Evolutionary conservation across 1,140 invertebrate genomes (phyloP).

Genomic region (Magallana ariakensis): DNA sequence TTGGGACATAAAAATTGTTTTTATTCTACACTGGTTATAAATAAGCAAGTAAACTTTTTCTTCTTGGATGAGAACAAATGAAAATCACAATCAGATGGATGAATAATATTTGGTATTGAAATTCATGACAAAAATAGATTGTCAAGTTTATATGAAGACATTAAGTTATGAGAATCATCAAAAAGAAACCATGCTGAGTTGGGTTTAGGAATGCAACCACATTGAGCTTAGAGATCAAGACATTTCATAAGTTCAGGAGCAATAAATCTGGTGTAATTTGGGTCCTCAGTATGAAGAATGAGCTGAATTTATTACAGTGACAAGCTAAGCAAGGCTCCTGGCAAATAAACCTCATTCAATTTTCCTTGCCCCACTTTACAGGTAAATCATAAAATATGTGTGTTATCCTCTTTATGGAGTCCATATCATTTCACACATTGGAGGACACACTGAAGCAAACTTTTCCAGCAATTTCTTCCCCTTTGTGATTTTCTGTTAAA

Average conservation of each 20-base stretch:
- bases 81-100: too few relatives aligned
- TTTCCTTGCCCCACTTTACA: conserved; percentile 1
- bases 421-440: background rate
- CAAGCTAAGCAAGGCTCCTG: background rate
- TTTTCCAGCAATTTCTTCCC: background rate
- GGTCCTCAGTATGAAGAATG: background rate
- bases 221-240: background rate
- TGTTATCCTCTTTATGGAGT: background rate
- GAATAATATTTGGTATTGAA: too few relatives aligned
- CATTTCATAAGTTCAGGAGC: background rate
- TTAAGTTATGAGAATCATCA: too few relatives aligned
- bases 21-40: too few relatives aligned
- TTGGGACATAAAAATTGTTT: too few relatives aligned
- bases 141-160: too few relatives aligned
- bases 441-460: background rate
- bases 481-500: too few relatives aligned
- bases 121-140: too few relatives aligned
- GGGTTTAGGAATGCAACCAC: too few relatives aligned
- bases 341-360: background rate
- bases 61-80: too few relatives aligned
- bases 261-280: background rate
- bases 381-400: background rate
- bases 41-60: too few relatives aligned
- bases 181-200: too few relatives aligned
- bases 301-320: conserved; percentile 13